Evolutionary conservation across 2,113 vertebrate genomes (phyloP), one percentile per base, ranked within the genome.

Genomic region (Heterotis niloticus): DNA sequence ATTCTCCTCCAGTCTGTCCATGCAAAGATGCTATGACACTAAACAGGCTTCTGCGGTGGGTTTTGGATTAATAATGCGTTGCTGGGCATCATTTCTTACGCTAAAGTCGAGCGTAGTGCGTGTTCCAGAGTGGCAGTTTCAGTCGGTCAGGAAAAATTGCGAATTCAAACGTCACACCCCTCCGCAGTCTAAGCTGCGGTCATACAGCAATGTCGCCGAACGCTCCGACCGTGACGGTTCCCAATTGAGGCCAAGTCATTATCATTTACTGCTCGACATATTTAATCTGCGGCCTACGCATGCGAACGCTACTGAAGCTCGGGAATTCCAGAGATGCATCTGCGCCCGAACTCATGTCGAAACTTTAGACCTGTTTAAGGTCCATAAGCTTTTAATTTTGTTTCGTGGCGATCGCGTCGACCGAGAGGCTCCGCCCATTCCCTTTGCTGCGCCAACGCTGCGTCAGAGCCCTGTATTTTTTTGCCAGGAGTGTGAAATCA

Each of bases 171-270:
- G 64, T 69, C 78, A 74, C 60, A 26, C 62, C 59, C 34, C 26
- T 23, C 5, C 29, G 79, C 26, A 23, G 71, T 13, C 16, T 44
- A 29, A 70, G 26, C 69, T 64, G 52, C 16, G 2, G 34, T 44
- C 34, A 44, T 68, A 56, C 59, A 71, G 59, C 56, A 78, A 29
- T 44, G 70, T 54, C 20, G 67, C 66, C 70, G 66, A 60, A 70
- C 70, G 34, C 77, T 59, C 23, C 29, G 28, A 62, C 60, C 28
- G 54, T 56, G 7, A 16, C 44, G 14, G 28, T 34, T 71, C 62
- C 56, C 56, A 44, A 78, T 62, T 56, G 66, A 56, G 60, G 77
- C 24, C 52, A 16, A 68, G 65, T 68, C 76, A 78, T 78, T 78
- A 54, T 56, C 76, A 29, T 78, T 74, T 75, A 75, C 56, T 10